phyloP scores from a whole-genome alignment of 2,797 vertebrate species.

The Pantherophis alleghaniensis region DNA sequence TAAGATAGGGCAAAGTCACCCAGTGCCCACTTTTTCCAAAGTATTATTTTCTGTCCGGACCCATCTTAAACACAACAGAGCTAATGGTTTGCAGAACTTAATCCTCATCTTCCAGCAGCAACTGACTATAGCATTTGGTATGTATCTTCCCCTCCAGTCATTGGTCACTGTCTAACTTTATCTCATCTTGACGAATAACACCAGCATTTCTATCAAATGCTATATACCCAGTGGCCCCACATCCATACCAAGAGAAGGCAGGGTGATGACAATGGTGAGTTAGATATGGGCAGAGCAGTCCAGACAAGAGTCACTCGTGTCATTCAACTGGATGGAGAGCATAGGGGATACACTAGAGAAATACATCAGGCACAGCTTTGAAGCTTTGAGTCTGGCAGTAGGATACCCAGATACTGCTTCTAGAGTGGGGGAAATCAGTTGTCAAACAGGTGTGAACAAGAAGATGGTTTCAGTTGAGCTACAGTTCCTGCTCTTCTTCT shows the following conservation, averaged over 20 bases:
- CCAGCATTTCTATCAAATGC: not conserved
- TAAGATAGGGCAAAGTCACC: not conserved
- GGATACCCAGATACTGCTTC: not conserved
- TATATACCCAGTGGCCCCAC: not conserved
- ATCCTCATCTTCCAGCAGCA: not conserved
- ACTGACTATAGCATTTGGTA: not conserved
- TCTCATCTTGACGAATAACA: not conserved
- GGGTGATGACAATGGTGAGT: not conserved
- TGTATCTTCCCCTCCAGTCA: not conserved
- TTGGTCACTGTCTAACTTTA: not conserved
- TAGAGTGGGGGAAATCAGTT: not conserved
- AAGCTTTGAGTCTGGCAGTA: not conserved
- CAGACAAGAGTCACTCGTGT: not conserved
- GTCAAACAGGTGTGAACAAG: not conserved
- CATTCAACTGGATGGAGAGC: not conserved
- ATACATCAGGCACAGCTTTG: not conserved
- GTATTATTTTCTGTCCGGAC: not conserved
- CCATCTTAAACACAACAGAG: not conserved
- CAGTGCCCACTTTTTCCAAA: not conserved
- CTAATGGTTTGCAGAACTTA: not conserved
- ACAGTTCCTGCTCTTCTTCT: not conserved
- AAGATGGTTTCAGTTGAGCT: not conserved
- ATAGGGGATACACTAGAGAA: not conserved
- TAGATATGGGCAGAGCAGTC: not conserved
- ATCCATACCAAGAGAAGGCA: not conserved